A percentile compares a stretch with the other conserved stretches of the same genome.
Evolutionary conservation across 2,888 invertebrate species (phyloP).

Genomic region (Nomada flava): DNA sequence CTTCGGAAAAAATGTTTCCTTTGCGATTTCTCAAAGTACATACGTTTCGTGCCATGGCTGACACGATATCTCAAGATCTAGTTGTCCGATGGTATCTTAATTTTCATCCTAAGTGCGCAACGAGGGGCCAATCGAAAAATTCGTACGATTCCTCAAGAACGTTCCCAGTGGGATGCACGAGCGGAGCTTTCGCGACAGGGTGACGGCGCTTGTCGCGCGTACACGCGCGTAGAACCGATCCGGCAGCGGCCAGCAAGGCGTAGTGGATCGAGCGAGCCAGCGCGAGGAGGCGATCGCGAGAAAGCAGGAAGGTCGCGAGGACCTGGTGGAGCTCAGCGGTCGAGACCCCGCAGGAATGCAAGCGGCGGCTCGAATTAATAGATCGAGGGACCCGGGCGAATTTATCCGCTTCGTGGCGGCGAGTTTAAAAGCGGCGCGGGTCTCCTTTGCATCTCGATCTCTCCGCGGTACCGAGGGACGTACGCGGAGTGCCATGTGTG

Average conservation of each 20-base stretch:
- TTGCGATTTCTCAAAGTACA: too few species aligned
- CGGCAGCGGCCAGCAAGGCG: conserved; percentile 9
- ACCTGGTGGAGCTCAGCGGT: conserved; percentile 62
- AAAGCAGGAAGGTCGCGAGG: conserved; percentile 73
- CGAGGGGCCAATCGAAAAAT: too few species aligned
- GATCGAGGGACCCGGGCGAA: conserved; percentile 82
- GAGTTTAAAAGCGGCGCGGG: conserved; percentile 80
- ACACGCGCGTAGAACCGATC: neutral
- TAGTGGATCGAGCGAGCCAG: conserved; percentile 34
- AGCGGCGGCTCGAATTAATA: conserved; percentile 82
- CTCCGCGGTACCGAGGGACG: conserved; percentile 66
- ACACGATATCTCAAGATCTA: too few species aligned
- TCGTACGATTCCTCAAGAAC: too few species aligned
- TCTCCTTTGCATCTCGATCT: conserved; percentile 80
- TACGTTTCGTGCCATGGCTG: too few species aligned
- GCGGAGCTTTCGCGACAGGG: neutral
- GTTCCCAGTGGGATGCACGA: too few species aligned
- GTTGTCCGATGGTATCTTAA: too few species aligned
- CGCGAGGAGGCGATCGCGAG: conserved; percentile 69
- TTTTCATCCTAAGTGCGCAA: too few species aligned
- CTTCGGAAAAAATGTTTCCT: too few species aligned
- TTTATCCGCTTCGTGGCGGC: conserved; percentile 82
- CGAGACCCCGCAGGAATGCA: conserved; percentile 80
- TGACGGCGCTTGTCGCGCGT: neutral
- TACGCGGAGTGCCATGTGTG: conserved; percentile 47